Evolutionary conservation across 1,140 invertebrate species (phyloP).

Genomic region (Pteromalus puparum): DNA sequence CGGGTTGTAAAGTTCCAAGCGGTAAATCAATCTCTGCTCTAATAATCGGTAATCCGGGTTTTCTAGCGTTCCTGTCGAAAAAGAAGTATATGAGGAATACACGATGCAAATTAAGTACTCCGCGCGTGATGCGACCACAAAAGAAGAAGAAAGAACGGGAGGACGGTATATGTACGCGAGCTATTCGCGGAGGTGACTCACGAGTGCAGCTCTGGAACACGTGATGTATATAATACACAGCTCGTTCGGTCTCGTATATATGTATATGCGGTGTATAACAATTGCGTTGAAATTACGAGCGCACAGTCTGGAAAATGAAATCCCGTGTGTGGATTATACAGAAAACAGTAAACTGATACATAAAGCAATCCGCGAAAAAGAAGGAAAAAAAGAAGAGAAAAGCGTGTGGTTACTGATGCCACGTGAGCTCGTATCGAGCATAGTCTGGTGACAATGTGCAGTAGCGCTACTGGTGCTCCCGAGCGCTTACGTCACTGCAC

Average conservation of each 20-base stretch:
- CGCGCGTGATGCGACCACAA: background rate
- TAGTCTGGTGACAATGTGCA: background rate
- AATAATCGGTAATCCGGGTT: background rate
- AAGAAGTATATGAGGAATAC: background rate
- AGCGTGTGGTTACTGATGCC: constrained; percentile 3
- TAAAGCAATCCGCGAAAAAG: background rate
- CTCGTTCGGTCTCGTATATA: background rate
- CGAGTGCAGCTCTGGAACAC: constrained; percentile 44
- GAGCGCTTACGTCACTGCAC: background rate
- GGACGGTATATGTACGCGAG: constrained; percentile 35
- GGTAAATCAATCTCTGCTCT: background rate
- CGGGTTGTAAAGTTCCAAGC: too few species aligned
- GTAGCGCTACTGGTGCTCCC: background rate
- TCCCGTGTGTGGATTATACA: too few species aligned
- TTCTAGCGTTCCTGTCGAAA: background rate
- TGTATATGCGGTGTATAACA: constrained; percentile 39
- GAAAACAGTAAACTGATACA: background rate
- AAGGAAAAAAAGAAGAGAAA: background rate
- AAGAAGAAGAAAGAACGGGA: constrained; percentile 32
- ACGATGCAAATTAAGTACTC: background rate
- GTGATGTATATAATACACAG: background rate
- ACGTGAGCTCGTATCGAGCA: background rate
- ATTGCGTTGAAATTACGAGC: too few species aligned
- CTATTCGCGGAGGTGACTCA: constrained; percentile 58
- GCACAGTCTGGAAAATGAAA: background rate